These are phyloP conservation scores for Campodea augens DNA, from an alignment of 1,140 invertebrate genomes.

Conservation along the genomic window DNA sequence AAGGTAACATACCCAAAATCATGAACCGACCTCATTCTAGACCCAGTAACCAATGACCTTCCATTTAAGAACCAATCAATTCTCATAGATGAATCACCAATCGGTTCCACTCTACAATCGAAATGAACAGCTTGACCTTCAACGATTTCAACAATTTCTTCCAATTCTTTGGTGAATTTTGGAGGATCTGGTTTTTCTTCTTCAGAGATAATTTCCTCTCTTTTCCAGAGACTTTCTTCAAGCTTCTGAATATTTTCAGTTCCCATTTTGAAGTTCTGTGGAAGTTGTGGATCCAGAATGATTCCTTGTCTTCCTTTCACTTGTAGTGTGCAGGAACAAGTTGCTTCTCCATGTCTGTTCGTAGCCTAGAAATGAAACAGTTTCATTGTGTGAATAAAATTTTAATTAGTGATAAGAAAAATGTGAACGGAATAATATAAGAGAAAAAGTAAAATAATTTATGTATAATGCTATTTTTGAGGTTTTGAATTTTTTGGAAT, in stretches of 20 bases:
- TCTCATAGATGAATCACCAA: slow-evolving; percentile 64
- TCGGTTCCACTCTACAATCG: slow-evolving; percentile 73
- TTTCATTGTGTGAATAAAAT: not conserved
- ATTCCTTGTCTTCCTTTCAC: slow-evolving; percentile 71
- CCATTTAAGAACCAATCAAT: slow-evolving; percentile 92
- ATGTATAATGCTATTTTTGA: too few species aligned
- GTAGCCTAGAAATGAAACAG: slow-evolving; percentile 33
- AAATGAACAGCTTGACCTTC: slow-evolving; percentile 80
- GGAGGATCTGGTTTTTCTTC: slow-evolving; percentile 74
- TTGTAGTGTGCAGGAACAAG: slow-evolving; percentile 62
- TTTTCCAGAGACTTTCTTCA: slow-evolving; percentile 71
- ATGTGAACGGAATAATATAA: too few species aligned
- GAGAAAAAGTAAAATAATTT: too few species aligned
- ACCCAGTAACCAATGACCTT: slow-evolving; percentile 66
- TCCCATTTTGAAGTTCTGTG: slow-evolving; percentile 61
- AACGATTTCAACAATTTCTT: slow-evolving; percentile 54
- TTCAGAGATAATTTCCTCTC: slow-evolving; percentile 56
- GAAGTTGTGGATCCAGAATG: slow-evolving; percentile 74
- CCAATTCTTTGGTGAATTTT: slow-evolving; percentile 62
- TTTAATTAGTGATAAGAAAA: too few species aligned
- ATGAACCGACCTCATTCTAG: slow-evolving; percentile 72
- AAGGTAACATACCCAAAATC: slow-evolving; percentile 84
- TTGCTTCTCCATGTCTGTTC: slow-evolving; percentile 75
- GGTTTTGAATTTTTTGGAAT: too few species aligned
- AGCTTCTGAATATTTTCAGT: slow-evolving; percentile 77